Base-by-base conservation (phyloP, 2,797 vertebrate genomes). In the Nannoperca australis region DNA sequence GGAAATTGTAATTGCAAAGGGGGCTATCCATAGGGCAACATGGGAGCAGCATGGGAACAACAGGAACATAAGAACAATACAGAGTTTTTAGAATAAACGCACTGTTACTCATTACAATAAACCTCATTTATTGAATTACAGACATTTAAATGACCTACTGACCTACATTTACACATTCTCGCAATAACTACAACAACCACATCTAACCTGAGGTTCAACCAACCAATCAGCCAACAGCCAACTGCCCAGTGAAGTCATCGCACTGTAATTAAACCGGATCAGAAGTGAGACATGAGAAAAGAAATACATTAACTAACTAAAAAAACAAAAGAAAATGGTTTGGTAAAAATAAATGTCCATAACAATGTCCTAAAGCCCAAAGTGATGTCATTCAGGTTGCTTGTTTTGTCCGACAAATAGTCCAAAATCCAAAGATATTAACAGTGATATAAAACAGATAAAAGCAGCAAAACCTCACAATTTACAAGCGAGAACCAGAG, bases 1-100 rank as follows among this genome's bases (percentile, higher is more conserved):
- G 81, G 83, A 76, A 81, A 47, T 47, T n/a, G 9, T 42, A 51
- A 49, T 75, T 59, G 71, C 6, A 1, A 47, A 44, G 34, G 42
- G 67, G 67, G 42, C 40, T 51, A 50, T 32, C 59, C 15, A 50
- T 7, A 8, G 53, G 24, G 47, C 3, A 55, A 62, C 30, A 27
- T 5, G 7, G 15, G 22, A 66, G 34, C 12, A 65, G 55, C 17
- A 38, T 32, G n/a, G 24, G 45, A 76, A 32, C 20, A 45, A 22
- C 6, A 44, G 38, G 17, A 47, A n/a, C 27, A 51, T 34, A 45
- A 42, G 40, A 30, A 56, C 4, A 63, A 60, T 32, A 17, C 9
- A 7, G 2, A 17, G 15, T 13, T 66, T 63, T 77, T 15, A 32
- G 32, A 67, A 45, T 38, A 61, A 22, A 50, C 73, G 22, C 22